Evolutionary conservation across 1,140 invertebrate genomes (phyloP).

Genomic region (Neodiprion fabricii): DNA sequence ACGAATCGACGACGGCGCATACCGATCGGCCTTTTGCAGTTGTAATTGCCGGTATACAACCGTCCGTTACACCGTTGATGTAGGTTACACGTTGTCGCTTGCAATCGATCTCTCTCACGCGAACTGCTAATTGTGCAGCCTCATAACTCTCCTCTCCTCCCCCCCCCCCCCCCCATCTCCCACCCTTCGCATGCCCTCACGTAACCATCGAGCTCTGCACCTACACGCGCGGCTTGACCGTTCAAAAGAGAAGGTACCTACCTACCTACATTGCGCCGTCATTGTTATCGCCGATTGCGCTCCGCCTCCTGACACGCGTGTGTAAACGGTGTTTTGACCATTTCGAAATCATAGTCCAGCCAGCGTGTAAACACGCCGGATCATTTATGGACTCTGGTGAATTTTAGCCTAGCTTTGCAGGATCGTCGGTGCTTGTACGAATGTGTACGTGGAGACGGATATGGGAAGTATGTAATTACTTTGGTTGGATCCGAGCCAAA

Average conservation of each 20-base stretch:
- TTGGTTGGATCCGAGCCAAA: background rate
- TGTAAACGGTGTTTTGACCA: no score
- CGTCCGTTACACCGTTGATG: constrained; percentile 54
- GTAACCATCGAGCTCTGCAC: background rate
- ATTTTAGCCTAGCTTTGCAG: background rate
- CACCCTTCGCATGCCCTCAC: background rate
- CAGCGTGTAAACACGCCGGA: background rate
- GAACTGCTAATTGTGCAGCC: constrained; percentile 62
- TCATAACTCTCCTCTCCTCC: constrained; percentile 57
- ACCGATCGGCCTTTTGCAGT: background rate
- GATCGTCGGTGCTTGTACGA: background rate
- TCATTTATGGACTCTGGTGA: background rate
- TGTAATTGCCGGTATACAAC: background rate
- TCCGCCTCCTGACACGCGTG: no score
- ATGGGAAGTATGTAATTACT: constrained; percentile 7
- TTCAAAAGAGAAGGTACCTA: no score
- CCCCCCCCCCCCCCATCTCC: constrained; percentile 27
- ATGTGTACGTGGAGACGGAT: background rate
- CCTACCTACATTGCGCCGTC: no score
- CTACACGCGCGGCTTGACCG: constrained; percentile 2
- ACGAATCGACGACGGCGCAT: no score
- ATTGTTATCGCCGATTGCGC: no score
- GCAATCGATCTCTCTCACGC: constrained; percentile 63
- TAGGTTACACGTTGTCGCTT: constrained; percentile 52
- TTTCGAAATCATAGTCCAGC: no score